Evolutionary conservation across 1,140 invertebrate genomes (phyloP).

Genomic region (Papilio dardanus): DNA sequence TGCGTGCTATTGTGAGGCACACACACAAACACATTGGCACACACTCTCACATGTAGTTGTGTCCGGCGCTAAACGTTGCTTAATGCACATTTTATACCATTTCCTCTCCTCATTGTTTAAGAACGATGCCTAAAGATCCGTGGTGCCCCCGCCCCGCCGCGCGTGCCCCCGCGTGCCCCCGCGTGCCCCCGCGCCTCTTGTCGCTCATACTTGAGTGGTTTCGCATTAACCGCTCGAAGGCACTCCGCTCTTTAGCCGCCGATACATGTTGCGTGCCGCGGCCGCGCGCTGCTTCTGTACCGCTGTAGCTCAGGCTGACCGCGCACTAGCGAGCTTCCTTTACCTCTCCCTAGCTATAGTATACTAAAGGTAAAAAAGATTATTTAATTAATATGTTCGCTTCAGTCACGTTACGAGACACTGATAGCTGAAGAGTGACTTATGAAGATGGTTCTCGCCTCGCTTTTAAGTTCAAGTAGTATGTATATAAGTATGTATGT

Average conservation of each 20-base stretch:
- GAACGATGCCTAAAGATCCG: constrained; percentile 49
- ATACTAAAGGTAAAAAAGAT: too few species aligned
- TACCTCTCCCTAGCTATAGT: too few species aligned
- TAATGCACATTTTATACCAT: constrained; percentile 50
- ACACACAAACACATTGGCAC: neutral
- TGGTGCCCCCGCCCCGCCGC: constrained; percentile 17
- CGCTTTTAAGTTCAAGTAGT: too few species aligned
- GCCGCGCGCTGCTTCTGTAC: neutral
- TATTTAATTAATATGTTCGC: too few species aligned
- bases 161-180: constrained; percentile 11
- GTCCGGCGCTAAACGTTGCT: constrained; percentile 25
- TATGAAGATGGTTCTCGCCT: too few species aligned
- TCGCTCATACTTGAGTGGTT: constrained; percentile 48
- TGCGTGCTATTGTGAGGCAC: neutral
- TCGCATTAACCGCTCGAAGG: constrained; percentile 49
- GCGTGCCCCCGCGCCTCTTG: constrained; percentile 22
- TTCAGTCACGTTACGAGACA: too few species aligned
- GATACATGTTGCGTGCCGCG: neutral
- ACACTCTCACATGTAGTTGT: neutral
- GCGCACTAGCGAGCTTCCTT: neutral
- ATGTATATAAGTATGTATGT: neutral
- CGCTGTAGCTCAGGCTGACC: neutral
- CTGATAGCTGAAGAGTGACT: too few species aligned
- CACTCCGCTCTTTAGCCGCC: neutral
- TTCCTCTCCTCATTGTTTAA: constrained; percentile 48